Conservation (phyloP, 2,797 vertebrate species). For the Botia kubotai region DNA sequence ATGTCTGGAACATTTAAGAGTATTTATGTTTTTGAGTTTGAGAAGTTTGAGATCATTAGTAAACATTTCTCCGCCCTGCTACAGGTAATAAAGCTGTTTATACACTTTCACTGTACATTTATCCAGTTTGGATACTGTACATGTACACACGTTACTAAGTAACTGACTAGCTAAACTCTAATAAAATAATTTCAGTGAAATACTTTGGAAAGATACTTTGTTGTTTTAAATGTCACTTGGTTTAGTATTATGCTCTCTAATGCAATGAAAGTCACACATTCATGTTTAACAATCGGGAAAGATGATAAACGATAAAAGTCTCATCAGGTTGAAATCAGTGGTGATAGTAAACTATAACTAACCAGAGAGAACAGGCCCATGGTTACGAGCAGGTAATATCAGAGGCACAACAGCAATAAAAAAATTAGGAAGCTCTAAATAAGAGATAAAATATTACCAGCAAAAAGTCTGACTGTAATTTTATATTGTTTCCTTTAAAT, state of each 20-base stretch:
- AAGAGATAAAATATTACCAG: constrained; percentile 70
- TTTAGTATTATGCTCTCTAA: neutral
- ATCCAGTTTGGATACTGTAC: too few relatives aligned
- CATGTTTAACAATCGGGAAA: neutral
- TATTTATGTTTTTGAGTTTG: too few relatives aligned
- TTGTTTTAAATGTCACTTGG: neutral
- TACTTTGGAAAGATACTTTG: too few relatives aligned
- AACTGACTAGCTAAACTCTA: too few relatives aligned
- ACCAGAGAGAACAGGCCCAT: constrained; percentile 8
- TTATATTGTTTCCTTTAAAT: constrained; percentile 84
- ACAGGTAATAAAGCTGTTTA: too few relatives aligned
- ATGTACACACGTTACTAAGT: too few relatives aligned
- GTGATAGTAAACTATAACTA: neutral
- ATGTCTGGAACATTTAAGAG: too few relatives aligned
- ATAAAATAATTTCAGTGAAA: too few relatives aligned
- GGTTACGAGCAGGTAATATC: constrained; percentile 47
- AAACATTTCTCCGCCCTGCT: too few relatives aligned
- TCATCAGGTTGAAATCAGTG: neutral
- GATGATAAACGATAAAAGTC: constrained; percentile 5
- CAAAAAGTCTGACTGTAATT: constrained; percentile 71
- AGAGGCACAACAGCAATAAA: constrained; percentile 65
- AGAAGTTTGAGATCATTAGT: too few relatives aligned
- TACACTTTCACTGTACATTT: too few relatives aligned
- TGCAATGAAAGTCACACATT: neutral
- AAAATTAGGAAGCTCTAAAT: constrained; percentile 52